Percentiles rank a stretch among this genome's conserved stretches.
phyloP scores from a whole-genome alignment of 2,113 vertebrate species.

The Sinocyclocheilus grahami region DNA sequence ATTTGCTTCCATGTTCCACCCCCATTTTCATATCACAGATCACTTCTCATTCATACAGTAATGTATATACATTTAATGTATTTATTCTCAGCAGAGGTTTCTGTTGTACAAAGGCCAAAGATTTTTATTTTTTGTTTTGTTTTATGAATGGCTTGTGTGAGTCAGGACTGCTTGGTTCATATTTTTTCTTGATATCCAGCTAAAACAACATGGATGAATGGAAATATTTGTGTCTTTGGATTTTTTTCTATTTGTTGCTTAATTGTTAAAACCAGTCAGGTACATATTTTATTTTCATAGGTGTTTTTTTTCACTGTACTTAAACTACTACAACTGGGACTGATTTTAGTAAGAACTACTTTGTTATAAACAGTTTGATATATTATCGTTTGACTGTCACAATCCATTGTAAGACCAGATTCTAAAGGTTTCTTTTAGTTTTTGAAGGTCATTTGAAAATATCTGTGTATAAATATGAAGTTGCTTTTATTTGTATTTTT shows the following conservation, averaged over 20 bases:
- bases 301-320: constrained; percentile 3
- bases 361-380: constrained; percentile 1
- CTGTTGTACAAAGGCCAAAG: constrained; percentile 64
- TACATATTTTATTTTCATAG: constrained; percentile 7
- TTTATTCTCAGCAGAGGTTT: constrained; percentile 63
- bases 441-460: constrained; percentile 14
- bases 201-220: constrained; percentile 36
- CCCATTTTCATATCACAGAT: not conserved
- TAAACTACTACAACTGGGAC: constrained; percentile 39
- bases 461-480: not conserved
- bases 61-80: constrained; percentile 52
- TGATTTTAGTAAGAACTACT: constrained; percentile 12
- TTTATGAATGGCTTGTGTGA: constrained; percentile 1
- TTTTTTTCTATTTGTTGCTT: not conserved
- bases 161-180: not conserved
- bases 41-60: not conserved
- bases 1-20: not conserved
- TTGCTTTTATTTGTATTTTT: not conserved
- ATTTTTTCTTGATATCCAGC: not conserved
- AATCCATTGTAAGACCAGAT: not conserved
- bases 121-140: not conserved
- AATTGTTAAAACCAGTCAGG: constrained; percentile 19
- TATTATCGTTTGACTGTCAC: not conserved
- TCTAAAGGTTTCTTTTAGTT: constrained; percentile 4
- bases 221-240: constrained; percentile 32